Base-by-base conservation (phyloP, 1,140 invertebrate genomes). In the Maniola jurtina region DNA sequence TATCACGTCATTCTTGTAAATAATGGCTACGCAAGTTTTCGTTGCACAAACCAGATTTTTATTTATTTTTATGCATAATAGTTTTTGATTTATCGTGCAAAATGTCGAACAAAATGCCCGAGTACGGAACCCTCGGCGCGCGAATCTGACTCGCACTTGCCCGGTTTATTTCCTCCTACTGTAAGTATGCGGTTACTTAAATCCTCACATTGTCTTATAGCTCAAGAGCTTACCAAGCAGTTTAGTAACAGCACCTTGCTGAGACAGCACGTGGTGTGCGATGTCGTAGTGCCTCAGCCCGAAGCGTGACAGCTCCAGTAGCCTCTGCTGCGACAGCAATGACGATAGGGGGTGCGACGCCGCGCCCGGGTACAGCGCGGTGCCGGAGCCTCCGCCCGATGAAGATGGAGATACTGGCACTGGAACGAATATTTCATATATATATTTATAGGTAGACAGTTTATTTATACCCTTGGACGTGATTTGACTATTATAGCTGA, bases 241-340 rank as follows among this genome's bases (percentile, higher is more conserved):
- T 92, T 98, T 98, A 71, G 95, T 96, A 71, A 98, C 97, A 80
- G 97, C 97, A 68, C 96, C 96, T 91, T 98, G 96, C 77, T 97
- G 96, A 7, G 96, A 95, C 14, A 97, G 93, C 85, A 98, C 95
- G 80, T 97, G 96, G 61, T 97, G 94, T 5, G 96, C 96, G 76
- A 98, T 94, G 87, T 98, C 97, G 84, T 97, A 98, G 66, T 97
- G 96, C 65, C 96, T 87, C 16, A 97, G 92, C 4, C 96, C 96
- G 70, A 96, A 95, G 52, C 96, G 93, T 42, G 96, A 96, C 34
- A 98, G 90, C 80, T 97, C 96, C 62, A 97, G 88, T 7, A 97
- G 93, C 58, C 96, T 91, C 83, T 95, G 94, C 77, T 95, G 94
- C 0, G 94, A 94, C 57, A 95, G 93, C 62, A 95, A 83, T 0